Conservation (phyloP, 2,113 vertebrate species). For the Lipotes vexillifer region DNA sequence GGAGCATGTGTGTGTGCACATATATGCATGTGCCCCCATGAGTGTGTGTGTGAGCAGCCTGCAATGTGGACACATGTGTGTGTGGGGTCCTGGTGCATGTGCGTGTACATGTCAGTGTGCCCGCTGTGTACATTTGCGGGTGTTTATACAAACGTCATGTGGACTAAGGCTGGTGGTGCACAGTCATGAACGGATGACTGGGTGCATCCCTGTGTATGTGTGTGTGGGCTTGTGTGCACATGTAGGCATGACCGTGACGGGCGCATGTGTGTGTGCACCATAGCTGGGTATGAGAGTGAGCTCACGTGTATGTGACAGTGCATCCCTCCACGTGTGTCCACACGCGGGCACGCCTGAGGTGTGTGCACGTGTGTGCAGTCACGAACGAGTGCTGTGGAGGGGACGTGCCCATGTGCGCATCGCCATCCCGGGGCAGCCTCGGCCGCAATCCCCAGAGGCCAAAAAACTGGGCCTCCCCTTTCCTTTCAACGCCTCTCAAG, state of each 20-base stretch:
- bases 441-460: neutral
- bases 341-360: neutral
- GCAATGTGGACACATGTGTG: too few relatives aligned
- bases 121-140: accelerated
- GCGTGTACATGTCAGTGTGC: neutral
- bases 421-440: neutral
- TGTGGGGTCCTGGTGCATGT: neutral
- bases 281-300: neutral
- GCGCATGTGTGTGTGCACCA: neutral
- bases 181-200: too few relatives aligned
- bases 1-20: neutral
- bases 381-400: accelerated
- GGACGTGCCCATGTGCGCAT: accelerated
- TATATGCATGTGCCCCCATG: accelerated
- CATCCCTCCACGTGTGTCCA: neutral
- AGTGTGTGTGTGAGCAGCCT: neutral
- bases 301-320: too few relatives aligned
- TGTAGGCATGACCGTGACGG: neutral
- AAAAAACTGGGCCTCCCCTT: accelerated
- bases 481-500: neutral
- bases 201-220: neutral
- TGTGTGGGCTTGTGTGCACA: too few relatives aligned
- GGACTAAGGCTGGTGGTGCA: too few relatives aligned
- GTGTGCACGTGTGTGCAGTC: too few relatives aligned
- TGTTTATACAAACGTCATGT: neutral